Evolutionary conservation across 1,140 invertebrate genomes (phyloP).

Genomic region (Hermetia illucens): DNA sequence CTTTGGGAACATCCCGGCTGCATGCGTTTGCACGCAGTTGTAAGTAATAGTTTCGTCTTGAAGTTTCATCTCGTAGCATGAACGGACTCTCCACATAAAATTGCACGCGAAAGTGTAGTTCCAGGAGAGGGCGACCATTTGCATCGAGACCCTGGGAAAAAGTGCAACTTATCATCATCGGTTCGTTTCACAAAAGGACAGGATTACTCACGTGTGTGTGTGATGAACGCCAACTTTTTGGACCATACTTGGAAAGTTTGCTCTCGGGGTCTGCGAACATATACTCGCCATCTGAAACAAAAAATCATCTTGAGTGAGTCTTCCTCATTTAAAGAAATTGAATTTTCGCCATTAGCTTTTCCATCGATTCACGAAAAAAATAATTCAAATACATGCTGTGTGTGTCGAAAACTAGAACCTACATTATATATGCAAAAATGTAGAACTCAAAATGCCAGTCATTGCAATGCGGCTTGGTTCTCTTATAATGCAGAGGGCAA

Average conservation of each 20-base stretch:
- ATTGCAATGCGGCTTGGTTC: no score
- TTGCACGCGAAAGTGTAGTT: constrained; percentile 84
- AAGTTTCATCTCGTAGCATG: constrained; percentile 76
- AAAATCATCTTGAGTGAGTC: no score
- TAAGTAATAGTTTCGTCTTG: constrained; percentile 83
- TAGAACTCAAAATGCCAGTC: no score
- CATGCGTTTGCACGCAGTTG: constrained; percentile 83
- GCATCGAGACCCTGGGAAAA: constrained; percentile 69
- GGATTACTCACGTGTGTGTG: constrained; percentile 71
- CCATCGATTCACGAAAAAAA: no score
- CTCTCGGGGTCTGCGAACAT: constrained; percentile 86
- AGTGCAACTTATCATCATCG: constrained; percentile 15
- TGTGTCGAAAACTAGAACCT: no score
- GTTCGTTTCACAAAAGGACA: not conserved
- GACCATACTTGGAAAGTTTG: constrained; percentile 90
- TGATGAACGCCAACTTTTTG: constrained; percentile 87
- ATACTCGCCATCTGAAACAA: constrained; percentile 80
- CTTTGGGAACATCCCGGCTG: constrained; percentile 47
- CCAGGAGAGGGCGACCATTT: constrained; percentile 74
- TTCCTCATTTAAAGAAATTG: no score
- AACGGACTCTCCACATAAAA: constrained; percentile 86
- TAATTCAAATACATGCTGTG: no score
- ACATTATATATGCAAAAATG: no score
- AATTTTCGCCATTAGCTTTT: no score
- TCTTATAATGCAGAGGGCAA: no score